These are phyloP conservation scores for Lathronympha strigana DNA, from an alignment of 2,888 invertebrate genomes.

Conservation along the genomic window DNA sequence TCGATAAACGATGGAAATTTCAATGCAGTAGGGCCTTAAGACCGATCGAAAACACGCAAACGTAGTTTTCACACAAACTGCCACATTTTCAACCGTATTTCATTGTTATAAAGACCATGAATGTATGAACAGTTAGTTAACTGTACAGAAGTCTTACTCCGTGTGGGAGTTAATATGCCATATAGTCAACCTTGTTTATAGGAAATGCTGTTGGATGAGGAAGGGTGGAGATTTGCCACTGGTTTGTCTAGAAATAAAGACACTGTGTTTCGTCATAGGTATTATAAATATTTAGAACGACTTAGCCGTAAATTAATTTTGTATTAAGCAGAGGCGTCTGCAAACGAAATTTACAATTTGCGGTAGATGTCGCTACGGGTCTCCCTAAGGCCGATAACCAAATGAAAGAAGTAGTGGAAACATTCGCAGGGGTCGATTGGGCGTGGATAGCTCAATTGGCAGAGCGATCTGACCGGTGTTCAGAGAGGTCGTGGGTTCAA, in stretches of 20 bases:
- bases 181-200: conserved; percentile 18
- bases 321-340: no score
- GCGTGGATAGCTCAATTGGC: no score
- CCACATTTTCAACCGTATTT: background rate
- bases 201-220: conserved; percentile 3
- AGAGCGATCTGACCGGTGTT: no score
- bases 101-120: background rate
- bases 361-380: no score
- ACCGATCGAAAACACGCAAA: background rate
- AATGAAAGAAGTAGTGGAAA: no score
- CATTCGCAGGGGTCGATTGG: no score
- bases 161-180: conserved; percentile 4
- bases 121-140: background rate
- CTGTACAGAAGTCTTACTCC: background rate
- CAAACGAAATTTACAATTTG: no score
- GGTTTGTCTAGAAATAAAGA: conserved; percentile 7
- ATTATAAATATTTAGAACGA: no score
- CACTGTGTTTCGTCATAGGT: background rate
- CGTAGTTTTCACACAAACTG: background rate
- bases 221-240: conserved; percentile 11
- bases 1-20: background rate
- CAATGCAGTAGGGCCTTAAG: background rate
- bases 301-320: no score
- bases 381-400: no score
- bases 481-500: no score